A percentile compares a stretch with the other conserved stretches of the same genome.
phyloP scores from a whole-genome alignment of 2,113 vertebrate species.

The Bombycilla garrulus region DNA sequence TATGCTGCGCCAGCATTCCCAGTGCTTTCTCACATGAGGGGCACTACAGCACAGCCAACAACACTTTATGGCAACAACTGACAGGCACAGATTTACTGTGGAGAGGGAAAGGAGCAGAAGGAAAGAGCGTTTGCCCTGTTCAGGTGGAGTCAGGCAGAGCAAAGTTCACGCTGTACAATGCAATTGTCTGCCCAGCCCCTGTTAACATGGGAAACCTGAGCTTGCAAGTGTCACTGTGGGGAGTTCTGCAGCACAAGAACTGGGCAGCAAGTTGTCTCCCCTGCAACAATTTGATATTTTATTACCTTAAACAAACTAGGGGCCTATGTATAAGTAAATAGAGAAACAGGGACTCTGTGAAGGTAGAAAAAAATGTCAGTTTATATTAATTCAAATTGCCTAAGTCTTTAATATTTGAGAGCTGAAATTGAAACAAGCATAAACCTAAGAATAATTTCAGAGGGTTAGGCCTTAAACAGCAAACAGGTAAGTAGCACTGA shows the following conservation, averaged over 20 bases:
- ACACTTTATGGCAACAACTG: accelerated
- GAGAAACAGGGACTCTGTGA: neutral
- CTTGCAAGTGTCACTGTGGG: neutral
- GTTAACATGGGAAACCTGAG: neutral
- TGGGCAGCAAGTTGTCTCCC: neutral
- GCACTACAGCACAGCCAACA: neutral
- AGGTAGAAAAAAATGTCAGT: neutral
- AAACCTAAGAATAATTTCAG: neutral
- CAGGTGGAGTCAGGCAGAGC: neutral
- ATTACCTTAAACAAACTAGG: neutral
- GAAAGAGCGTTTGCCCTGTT: neutral
- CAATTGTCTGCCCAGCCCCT: neutral
- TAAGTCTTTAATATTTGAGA: neutral
- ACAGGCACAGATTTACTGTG: neutral
- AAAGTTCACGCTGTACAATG: accelerated
- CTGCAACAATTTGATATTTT: neutral
- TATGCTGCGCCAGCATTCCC: neutral
- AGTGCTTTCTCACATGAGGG: accelerated
- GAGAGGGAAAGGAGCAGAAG: neutral
- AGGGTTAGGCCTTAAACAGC: neutral
- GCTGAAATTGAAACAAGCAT: neutral
- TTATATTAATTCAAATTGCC: neutral
- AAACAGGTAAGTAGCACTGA: neutral
- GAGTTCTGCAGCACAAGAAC: neutral
- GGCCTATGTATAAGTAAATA: neutral